Conservation (phyloP, 2,113 vertebrate species). For the Nycticebus coucang region DNA sequence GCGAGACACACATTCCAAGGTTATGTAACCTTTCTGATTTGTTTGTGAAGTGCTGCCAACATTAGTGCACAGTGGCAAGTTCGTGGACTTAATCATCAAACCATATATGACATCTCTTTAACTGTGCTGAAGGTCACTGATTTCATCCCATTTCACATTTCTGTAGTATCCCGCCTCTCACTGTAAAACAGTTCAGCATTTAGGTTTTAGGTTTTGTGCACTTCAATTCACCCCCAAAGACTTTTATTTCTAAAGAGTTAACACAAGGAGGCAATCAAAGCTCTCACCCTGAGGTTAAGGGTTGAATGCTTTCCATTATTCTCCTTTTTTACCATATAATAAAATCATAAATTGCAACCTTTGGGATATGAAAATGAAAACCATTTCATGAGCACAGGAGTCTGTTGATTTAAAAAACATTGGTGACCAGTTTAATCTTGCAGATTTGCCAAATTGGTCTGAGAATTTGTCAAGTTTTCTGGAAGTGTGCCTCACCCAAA, state of each 20-base stretch:
- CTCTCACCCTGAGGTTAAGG: slow-evolving; percentile 17
- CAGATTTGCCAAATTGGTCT: slow-evolving; percentile 35
- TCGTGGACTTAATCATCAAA: too few species aligned
- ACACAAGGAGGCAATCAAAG: neutral
- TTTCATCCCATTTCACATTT: neutral
- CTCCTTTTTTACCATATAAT: slow-evolving; percentile 44
- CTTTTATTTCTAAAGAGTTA: slow-evolving; percentile 16
- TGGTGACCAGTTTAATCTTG: slow-evolving; percentile 8
- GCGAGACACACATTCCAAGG: too few species aligned
- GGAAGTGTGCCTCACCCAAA: neutral
- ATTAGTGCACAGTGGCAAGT: too few species aligned
- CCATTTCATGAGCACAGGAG: neutral
- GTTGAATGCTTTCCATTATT: slow-evolving; percentile 44
- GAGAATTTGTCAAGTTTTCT: slow-evolving; percentile 26
- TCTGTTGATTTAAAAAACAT: slow-evolving; percentile 21
- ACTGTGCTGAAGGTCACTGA: neutral
- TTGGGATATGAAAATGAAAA: slow-evolving; percentile 23
- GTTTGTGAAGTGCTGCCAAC: too few species aligned
- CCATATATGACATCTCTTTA: slow-evolving; percentile 14
- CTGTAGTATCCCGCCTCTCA: slow-evolving; percentile 9
- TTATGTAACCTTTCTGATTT: too few species aligned
- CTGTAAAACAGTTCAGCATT: neutral
- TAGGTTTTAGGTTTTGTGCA: slow-evolving; percentile 10
- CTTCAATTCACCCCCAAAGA: slow-evolving; percentile 3
- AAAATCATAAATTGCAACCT: neutral